Evolutionary conservation across 2,888 invertebrate genomes (phyloP).

Genomic region (Lysandra coridon): DNA sequence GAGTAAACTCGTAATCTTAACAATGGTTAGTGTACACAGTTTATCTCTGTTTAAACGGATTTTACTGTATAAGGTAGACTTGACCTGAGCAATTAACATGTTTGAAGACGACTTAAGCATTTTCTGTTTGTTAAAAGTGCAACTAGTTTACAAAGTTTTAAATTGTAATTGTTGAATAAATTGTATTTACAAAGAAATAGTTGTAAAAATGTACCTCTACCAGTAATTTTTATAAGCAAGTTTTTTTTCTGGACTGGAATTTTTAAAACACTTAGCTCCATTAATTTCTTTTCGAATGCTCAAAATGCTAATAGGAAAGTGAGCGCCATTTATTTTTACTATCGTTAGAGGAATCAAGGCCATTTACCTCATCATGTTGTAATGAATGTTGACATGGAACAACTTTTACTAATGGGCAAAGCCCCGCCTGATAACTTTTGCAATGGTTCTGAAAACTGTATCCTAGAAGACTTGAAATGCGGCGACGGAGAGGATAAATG

Average conservation of each 20-base stretch:
- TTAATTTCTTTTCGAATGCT: background rate
- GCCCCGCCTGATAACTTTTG: background rate
- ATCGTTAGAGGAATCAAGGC: background rate
- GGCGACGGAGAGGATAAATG: background rate
- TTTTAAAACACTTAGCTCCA: too few relatives aligned
- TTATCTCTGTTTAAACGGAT: constrained; percentile 23
- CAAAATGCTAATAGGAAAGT: background rate
- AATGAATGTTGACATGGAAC: background rate
- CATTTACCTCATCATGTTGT: background rate
- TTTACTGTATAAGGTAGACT: constrained; percentile 12
- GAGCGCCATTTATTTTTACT: background rate
- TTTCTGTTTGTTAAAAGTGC: background rate
- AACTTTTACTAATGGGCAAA: constrained; percentile 12
- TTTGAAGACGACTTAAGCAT: background rate
- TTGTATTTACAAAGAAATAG: too few relatives aligned
- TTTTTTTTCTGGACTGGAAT: too few relatives aligned
- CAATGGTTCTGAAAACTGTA: background rate
- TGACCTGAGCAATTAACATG: constrained; percentile 4
- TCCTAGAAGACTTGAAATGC: background rate
- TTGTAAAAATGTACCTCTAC: too few relatives aligned
- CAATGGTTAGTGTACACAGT: constrained; percentile 15
- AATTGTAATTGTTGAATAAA: background rate
- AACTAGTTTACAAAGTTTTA: constrained; percentile 1
- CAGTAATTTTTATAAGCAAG: too few relatives aligned
- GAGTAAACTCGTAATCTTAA: constrained; percentile 13